Base-by-base conservation (phyloP, 2,113 vertebrate genomes). In the Nothobranchius furzeri region DNA sequence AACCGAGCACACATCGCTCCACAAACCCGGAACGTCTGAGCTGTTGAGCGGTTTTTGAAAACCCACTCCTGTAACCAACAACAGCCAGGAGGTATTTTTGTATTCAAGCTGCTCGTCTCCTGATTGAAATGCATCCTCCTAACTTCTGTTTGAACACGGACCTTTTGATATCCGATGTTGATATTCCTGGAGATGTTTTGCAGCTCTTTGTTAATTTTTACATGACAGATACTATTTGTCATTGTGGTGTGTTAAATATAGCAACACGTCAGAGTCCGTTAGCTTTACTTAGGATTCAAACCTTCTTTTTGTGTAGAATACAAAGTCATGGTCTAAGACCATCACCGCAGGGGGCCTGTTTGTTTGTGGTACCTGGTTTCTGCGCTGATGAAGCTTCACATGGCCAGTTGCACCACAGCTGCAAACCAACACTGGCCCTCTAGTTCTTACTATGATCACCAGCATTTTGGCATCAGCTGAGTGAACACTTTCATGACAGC, bases 401-500 rank as follows among this genome's bases (percentile, higher is more conserved):
- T 37, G 10, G 53, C 59, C 9, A 12, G 50, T 30, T 69, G 25
- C 60, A 60, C 59, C 57, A 64, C 36, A 62, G 3, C 54, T 62
- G 15, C 48, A 43, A 51, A 30, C 12, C 17, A 10, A 37, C 51
- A 48, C 42, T 13, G 35, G 42, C 46, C 48, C 55, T 70, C 56
- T 66, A 56, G 69, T 65, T 77, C 42, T 66, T 62, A 35, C 58
- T 70, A 76, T 72, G 76, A 79, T 78, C 77, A 82, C 55, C 67
- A 60, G 63, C 76, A 76, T 75, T 80, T 73, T 75, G 68, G 49
- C 76, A 59, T 86, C 70, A 61, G 64, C 71, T 68, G 67, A 74
- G 60, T 83, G 80, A 81, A 76, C 83, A 79, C 62, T 67, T 83
- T 85, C 78, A 84, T 82, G 73, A 77, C 61, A 57, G 70, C 68